These are phyloP conservation scores for Leptopterna dolabrata DNA, from an alignment of 2,888 invertebrate species.

Conservation along the genomic window DNA sequence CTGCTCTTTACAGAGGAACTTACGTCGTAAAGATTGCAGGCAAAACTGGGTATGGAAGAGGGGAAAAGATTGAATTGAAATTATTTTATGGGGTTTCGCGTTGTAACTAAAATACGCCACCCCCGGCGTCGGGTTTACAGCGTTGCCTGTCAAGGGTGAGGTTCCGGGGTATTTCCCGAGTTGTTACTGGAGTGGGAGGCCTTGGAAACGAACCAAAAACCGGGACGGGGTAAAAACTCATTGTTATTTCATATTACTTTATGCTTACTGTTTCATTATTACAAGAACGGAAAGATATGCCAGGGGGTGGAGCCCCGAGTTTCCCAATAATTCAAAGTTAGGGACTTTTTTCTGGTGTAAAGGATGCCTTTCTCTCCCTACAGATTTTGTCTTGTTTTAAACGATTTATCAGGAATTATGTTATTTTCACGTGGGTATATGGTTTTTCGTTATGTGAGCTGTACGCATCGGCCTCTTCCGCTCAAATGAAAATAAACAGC, in stretches of 20 bases:
- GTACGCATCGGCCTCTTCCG: not conserved
- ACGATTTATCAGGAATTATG: not conserved
- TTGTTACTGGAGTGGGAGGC: constrained; percentile 30
- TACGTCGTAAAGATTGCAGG: not conserved
- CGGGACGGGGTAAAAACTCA: constrained; percentile 33
- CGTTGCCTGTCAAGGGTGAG: not conserved
- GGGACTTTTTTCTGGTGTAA: not conserved
- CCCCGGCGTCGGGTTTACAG: not conserved
- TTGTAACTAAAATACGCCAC: not conserved
- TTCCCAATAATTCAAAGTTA: constrained; percentile 42
- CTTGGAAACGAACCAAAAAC: constrained; percentile 43
- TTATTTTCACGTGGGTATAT: not conserved
- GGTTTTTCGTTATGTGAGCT: not conserved
- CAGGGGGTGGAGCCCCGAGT: constrained; percentile 21
- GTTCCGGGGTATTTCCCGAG: not conserved
- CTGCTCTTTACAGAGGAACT: not conserved
- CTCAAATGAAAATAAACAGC: too few relatives aligned
- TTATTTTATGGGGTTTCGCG: constrained; percentile 19
- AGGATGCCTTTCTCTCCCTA: not conserved
- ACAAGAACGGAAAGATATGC: constrained; percentile 21
- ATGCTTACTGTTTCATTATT: constrained; percentile 53
- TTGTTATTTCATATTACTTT: constrained; percentile 55
- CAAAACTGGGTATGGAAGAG: not conserved
- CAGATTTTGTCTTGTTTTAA: not conserved
- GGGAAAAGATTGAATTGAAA: constrained; percentile 5